phyloP scores from a whole-genome alignment of 2,888 invertebrate species.

The Lapara coniferarum region DNA sequence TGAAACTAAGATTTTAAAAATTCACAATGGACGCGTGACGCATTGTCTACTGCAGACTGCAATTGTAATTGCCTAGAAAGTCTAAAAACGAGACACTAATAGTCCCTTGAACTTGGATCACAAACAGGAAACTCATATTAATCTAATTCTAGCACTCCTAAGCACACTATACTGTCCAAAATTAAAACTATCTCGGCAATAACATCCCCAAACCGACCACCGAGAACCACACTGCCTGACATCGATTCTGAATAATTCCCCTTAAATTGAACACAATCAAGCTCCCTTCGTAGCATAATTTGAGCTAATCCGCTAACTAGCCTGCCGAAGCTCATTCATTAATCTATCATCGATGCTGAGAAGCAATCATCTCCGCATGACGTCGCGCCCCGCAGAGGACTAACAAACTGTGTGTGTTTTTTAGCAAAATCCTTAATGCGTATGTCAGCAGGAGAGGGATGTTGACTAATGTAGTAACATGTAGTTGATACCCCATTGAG shows the following conservation, averaged over 20 bases:
- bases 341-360: background rate
- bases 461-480: background rate
- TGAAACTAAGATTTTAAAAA: background rate
- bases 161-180: too few species aligned
- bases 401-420: background rate
- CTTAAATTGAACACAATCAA: constrained; percentile 9
- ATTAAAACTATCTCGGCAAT: too few species aligned
- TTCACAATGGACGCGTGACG: too few species aligned
- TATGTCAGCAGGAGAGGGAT: background rate
- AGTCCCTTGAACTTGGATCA: too few species aligned
- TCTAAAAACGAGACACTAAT: too few species aligned
- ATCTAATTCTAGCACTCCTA: too few species aligned
- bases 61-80: too few species aligned
- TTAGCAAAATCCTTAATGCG: background rate
- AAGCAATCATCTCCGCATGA: constrained; percentile 48
- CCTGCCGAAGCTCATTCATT: constrained; percentile 13
- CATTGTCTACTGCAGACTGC: too few species aligned
- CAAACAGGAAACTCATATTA: too few species aligned
- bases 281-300: background rate
- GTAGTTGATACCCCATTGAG: too few species aligned
- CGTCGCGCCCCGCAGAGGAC: constrained; percentile 38
- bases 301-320: constrained; percentile 15
- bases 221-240: background rate
- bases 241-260: background rate
- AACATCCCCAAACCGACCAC: too few species aligned